A percentile compares a stretch with the other conserved stretches of the same genome.
Evolutionary conservation across 2,888 invertebrate species (phyloP).

Genomic region (Macrostomum cliftonense): DNA sequence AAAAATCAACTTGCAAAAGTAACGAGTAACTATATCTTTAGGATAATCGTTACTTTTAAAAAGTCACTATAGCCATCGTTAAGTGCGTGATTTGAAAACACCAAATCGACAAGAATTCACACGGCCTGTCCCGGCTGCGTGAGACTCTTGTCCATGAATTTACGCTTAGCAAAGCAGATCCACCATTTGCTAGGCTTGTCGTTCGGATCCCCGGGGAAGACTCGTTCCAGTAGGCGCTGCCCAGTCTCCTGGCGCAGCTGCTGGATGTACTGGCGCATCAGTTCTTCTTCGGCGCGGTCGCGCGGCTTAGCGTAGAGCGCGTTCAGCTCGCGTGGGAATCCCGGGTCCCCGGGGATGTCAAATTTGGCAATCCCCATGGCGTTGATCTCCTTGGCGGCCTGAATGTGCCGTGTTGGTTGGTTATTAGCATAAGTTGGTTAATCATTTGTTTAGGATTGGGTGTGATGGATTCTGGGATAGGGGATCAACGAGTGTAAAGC

Average conservation of each 20-base stretch:
- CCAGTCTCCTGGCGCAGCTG: slow-evolving; percentile 91
- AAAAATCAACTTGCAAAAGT: too few relatives aligned
- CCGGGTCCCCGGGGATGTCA: slow-evolving; percentile 82
- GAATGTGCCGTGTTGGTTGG: too few relatives aligned
- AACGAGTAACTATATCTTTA: too few relatives aligned
- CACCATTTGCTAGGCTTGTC: slow-evolving; percentile 98
- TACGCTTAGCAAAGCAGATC: slow-evolving; percentile 95
- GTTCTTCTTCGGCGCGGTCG: slow-evolving; percentile 60
- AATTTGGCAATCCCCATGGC: slow-evolving; percentile 71
- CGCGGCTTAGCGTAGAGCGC: slow-evolving; percentile 76
- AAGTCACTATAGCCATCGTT: too few relatives aligned
- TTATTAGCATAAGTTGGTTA: too few relatives aligned
- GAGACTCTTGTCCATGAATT: slow-evolving; percentile 96
- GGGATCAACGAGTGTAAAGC: too few relatives aligned
- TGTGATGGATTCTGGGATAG: too few relatives aligned
- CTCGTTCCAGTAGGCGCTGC: slow-evolving; percentile 68
- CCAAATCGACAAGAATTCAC: too few relatives aligned
- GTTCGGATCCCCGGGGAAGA: slow-evolving; percentile 53
- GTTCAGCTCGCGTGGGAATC: slow-evolving; percentile 63
- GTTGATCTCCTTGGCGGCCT: slow-evolving; percentile 80
- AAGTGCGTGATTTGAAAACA: too few relatives aligned
- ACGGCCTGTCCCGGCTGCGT: slow-evolving; percentile 53
- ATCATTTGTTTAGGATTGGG: too few relatives aligned
- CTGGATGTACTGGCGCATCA: slow-evolving; percentile 73
- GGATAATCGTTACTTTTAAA: too few relatives aligned